Evolutionary conservation across 2,113 vertebrate species (phyloP), one percentile per base, ranked within the genome.

Genomic region (Ailurus styani): DNA sequence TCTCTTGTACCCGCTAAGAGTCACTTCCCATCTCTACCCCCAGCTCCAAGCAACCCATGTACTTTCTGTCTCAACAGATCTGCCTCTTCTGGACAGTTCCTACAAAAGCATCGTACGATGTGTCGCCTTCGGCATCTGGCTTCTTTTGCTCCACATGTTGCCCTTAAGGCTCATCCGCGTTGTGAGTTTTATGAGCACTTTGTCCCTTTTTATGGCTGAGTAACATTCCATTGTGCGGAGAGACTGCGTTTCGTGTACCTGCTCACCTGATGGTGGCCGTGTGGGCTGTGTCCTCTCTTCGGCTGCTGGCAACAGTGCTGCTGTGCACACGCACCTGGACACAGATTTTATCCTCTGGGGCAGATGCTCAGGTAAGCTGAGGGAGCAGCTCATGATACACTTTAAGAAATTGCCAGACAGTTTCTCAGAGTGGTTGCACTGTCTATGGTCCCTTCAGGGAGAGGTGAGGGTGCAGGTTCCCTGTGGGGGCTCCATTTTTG

Each of bases 241-340:
- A 31, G 29, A 34, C 4, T 18, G 14, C 5, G 5, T 45, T 27
- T 25, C 25, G 6, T 70, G 18, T 7, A 18, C 31, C 21, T 13
- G 0, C 17, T 37, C 37, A 12, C 20, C 47, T 3, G 1, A 0
- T 6, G 5, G 45, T 0, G 7, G 14, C 12, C 40, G 0, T 72
- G 9, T 25, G 52, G 27, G 47, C 31, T 18, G 34, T 9, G 64
- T 68, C 55, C 4, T 6, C 25, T 9, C 62, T n/a, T 42, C 21
- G 4, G n/a, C 13, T 78, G 13, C 45, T 34, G 25, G 54, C 2
- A 5, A 4, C 34, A 18, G 25, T 0, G 31, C 60, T 29, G 55
- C 52, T 40, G 10, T 2, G n/a, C 54, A 29, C 73, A 4, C 3
- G 14, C 18, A 15, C 37, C 25, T 0, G 54, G 82, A 72, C 4